Evolutionary conservation across 2,797 vertebrate genomes (phyloP), one percentile per base, ranked within the genome.

Genomic region (Picus viridis): DNA sequence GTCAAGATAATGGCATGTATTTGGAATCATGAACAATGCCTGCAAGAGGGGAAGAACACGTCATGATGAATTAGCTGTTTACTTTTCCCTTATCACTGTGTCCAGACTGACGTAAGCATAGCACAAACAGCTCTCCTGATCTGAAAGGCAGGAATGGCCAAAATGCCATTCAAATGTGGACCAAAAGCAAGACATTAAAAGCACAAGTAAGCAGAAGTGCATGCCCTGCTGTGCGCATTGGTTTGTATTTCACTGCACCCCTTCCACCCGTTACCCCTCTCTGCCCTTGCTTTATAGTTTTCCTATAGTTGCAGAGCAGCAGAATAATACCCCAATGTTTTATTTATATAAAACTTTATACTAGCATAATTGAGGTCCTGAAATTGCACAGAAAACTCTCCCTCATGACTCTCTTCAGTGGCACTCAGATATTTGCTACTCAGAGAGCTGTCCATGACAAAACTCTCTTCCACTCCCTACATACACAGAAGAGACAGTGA

Each of bases 21-120:
- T 57, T 81, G 72, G 62, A 74, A 73, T 23, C 63, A 34, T 49
- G 68, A 89, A 36, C 43, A 72, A 47, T 1, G 4, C 36, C 41
- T 58, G 47, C 13, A 51, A 83, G n/a, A 76, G 10, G 19, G 43
- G 15, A 27, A 59, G 70, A 32, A 62, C 22, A 14, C 11, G 64
- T 32, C 62, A 16, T 5, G 30, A 10, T 19, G 30, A 56, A 62
- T n/a, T 53, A 0, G 0, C 36, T 49, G 22, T 54, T 30, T 74
- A 51, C n/a, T 34, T 70, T 29, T 51, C 34, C 36, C n/a, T 61
- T n/a, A 29, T 4, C 30, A 22, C 41, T 23, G 24, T 29, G 12
- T 20, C 64, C 83, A 54, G 53, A 22, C 10, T 22, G 24, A 9
- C 11, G 12, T 20, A 64, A 64, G 57, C 49, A 9, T 1, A 34